Base-by-base conservation (phyloP, 2,113 vertebrate species). In the Ictalurus furcatus region DNA sequence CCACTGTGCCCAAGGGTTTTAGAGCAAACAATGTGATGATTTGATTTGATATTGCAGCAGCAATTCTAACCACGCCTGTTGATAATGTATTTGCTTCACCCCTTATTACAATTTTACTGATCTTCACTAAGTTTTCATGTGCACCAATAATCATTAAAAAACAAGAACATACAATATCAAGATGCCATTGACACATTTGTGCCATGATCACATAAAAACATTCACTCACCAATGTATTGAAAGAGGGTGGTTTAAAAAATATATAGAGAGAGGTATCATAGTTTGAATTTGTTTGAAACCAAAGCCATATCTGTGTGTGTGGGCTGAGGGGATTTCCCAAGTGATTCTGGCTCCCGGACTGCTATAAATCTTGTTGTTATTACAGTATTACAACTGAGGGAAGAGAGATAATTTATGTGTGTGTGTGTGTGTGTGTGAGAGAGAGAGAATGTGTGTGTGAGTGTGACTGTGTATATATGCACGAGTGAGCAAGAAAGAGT, bases 281-380 rank as follows among this genome's bases (percentile, higher is more conserved):
- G 56, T 61, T 25, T 88, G 40, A 54, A 23, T 79, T 52, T 65
- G 21, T 85, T 74, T 88, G 56, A n/a, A 44, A 59, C 8, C 63
- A 71, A 78, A 78, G 40, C 14, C 76, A 79, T 76, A 78, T 78
- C 88, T 88, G 48, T 79, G 59, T 71, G 87, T 76, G 88, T 89
- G 88, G 88, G 73, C 88, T 79, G 40, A 44, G 48, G 86, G 82
- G 61, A 85, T 54, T 88, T 88, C 65, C 73, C 78, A 40, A 59
- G 48, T 28, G 81, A 76, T 56, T 78, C 44, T 56, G 81, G 81
- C 69, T 85, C 85, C 85, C 40, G 54, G 69, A 37, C 67, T 73
- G 37, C 86, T 37, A 90, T 90, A 90, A 85, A 90, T 85, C 73
- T 67, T 65, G 85, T 65, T 71, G 61, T 90, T 90, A 85, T 80